Evolutionary conservation across 1,140 invertebrate species (phyloP), one percentile per base, ranked within the genome.

Genomic region (Paralvinella palmiformis): DNA sequence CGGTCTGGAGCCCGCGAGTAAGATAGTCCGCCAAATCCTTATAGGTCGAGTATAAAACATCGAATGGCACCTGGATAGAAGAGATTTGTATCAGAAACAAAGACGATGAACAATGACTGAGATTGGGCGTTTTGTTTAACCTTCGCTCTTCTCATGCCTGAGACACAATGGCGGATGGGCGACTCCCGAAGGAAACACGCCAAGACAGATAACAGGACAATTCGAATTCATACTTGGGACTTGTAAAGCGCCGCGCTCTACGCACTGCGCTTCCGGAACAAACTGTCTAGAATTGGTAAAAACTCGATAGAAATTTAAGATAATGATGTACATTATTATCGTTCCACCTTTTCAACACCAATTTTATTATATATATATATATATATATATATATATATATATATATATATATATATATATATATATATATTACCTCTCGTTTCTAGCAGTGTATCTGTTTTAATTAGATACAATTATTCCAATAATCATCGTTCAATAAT

Each of bases 361-460:
- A 50, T 50, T 22, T 50, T 22, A 22, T 22, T 50, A 50, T 50
- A 50, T 50, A 50, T 50, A 50, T 50, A 50, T 50, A 50, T 50
- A 50, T 50, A 50, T 50, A 50, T 50, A 50, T 50, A 50, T 50
- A 50, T 50, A 50, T 50, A 50, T 50, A 50, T 50, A 50, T 50
- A 50, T 50, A 50, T 50, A 4, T 50, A 10, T 50, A 17, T 17
- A 50, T 50, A 24, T 48, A 10, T 48, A 24, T 48, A 10, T 48
- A 24, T 48, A 24, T 48, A 10, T 48, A 24, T 48, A 24, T 48
- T 4, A 20, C n/a, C 27, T n/a, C 24, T n/a, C n/a, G 10, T 27
- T 29, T 29, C 31, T 52, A 52, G 48, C 24, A 52, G 31, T n/a
- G 31, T 1, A 5, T 1, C 31, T n/a, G 48, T 52, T 29, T 52